Percentiles rank a stretch among this genome's conserved stretches.
phyloP scores from a whole-genome alignment of 2,888 invertebrate genomes.

The Phaonia tiefii region DNA sequence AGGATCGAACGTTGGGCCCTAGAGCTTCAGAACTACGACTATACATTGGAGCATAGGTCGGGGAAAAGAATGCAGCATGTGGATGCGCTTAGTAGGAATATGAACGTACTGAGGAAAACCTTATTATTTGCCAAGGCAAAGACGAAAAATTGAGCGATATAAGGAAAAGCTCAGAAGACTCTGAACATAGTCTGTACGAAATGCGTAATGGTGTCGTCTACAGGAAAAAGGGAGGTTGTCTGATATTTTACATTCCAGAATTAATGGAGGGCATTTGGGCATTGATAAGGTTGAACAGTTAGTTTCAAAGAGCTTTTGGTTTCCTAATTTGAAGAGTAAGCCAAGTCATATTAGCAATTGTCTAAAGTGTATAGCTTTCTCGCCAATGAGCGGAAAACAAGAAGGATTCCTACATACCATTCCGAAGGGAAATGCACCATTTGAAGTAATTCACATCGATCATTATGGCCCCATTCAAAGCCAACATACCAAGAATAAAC shows the following conservation, averaged over 20 bases:
- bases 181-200: constrained; percentile 37
- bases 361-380: neutral
- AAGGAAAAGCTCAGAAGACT: too few species aligned
- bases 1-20: too few species aligned
- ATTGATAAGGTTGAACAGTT: neutral
- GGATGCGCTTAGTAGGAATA: constrained; percentile 57
- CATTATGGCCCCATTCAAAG: constrained; percentile 50
- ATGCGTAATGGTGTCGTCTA: constrained; percentile 47
- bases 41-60: too few species aligned
- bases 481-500: too few species aligned
- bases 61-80: constrained; percentile 22
- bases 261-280: neutral
- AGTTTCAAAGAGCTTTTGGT: constrained; percentile 14
- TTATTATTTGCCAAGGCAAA: too few species aligned
- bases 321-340: constrained; percentile 12
- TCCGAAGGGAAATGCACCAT: constrained; percentile 40
- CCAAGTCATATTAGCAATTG: neutral
- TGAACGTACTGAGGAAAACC: constrained; percentile 1
- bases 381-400: neutral
- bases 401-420: constrained; percentile 33
- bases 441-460: constrained; percentile 49
- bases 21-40: too few species aligned
- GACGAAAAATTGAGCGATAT: too few species aligned
- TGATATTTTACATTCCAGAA: constrained; percentile 13
- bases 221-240: constrained; percentile 14